A percentile compares a stretch with the other conserved stretches of the same genome.
Evolutionary conservation across 2,888 invertebrate species (phyloP).

Genomic region (Diloba caeruleocephala): DNA sequence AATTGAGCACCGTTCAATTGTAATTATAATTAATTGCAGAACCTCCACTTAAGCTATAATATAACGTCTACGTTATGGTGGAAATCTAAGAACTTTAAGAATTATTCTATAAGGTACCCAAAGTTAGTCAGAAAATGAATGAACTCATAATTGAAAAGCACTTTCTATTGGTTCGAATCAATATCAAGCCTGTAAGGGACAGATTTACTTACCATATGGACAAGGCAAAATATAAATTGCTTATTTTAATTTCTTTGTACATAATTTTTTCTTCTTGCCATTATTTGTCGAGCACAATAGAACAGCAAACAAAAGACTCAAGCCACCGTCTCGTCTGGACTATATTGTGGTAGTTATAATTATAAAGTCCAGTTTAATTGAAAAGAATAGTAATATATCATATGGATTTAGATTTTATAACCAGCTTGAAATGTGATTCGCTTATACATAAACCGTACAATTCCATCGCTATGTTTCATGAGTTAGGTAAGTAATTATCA

Average conservation of each 20-base stretch:
- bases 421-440: too few species aligned
- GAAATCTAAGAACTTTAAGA: too few species aligned
- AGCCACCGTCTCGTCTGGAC: slow-evolving; percentile 16
- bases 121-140: too few species aligned
- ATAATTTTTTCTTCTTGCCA: slow-evolving; percentile 15
- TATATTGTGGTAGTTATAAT: not conserved
- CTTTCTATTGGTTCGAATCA: slow-evolving; percentile 1
- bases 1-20: too few species aligned
- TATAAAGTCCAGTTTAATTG: not conserved
- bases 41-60: too few species aligned
- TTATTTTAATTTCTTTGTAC: slow-evolving; percentile 30
- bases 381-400: not conserved
- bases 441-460: slow-evolving; percentile 1
- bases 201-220: slow-evolving; percentile 3
- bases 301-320: slow-evolving; percentile 28
- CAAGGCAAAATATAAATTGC: slow-evolving; percentile 19
- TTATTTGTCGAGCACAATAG: slow-evolving; percentile 31
- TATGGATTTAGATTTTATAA: too few species aligned
- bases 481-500: slow-evolving; percentile 16
- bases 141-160: too few species aligned
- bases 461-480: slow-evolving; percentile 3
- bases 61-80: too few species aligned
- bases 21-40: too few species aligned
- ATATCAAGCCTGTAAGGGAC: not conserved
- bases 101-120: too few species aligned